Percentiles rank a stretch among this genome's conserved stretches.
Conservation (phyloP, 2,888 invertebrate species). For the Ophion obscuratus region DNA sequence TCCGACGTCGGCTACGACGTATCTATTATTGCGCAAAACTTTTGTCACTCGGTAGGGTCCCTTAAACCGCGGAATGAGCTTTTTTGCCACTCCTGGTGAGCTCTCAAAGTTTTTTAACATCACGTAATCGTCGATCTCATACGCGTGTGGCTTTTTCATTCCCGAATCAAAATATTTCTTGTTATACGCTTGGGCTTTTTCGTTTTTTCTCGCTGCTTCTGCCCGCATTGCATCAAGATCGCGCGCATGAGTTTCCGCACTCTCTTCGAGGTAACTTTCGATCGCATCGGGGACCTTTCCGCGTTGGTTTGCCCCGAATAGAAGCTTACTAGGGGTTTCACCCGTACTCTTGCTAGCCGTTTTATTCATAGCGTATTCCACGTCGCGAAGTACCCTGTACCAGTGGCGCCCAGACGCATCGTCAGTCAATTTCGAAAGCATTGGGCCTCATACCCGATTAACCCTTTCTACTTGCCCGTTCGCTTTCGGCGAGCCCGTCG, state of each 20-base stretch:
- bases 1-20: constrained; percentile 66
- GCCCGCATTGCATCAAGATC: neutral
- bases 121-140: constrained; percentile 63
- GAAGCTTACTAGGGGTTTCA: neutral
- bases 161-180: neutral
- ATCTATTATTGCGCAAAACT: constrained; percentile 66
- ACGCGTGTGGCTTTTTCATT: constrained; percentile 8
- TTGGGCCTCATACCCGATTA: neutral
- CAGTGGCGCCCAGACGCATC: neutral
- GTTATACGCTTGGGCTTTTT: neutral
- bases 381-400: constrained; percentile 53
- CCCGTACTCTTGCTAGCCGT: constrained; percentile 50
- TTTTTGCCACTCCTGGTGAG: constrained; percentile 65
- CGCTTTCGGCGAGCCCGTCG: constrained; percentile 70
- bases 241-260: too few relatives aligned
- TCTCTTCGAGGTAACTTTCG: neutral
- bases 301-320: constrained; percentile 11
- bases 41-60: constrained; percentile 66
- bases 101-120: constrained; percentile 66
- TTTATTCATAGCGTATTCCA: constrained; percentile 69
- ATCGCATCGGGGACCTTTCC: neutral
- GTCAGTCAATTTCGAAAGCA: neutral
- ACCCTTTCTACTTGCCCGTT: constrained; percentile 59
- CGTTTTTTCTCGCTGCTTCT: neutral
- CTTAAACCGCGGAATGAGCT: constrained; percentile 64